Conservation (phyloP, 2,797 vertebrate species). For the Diplodus puntazzo region DNA sequence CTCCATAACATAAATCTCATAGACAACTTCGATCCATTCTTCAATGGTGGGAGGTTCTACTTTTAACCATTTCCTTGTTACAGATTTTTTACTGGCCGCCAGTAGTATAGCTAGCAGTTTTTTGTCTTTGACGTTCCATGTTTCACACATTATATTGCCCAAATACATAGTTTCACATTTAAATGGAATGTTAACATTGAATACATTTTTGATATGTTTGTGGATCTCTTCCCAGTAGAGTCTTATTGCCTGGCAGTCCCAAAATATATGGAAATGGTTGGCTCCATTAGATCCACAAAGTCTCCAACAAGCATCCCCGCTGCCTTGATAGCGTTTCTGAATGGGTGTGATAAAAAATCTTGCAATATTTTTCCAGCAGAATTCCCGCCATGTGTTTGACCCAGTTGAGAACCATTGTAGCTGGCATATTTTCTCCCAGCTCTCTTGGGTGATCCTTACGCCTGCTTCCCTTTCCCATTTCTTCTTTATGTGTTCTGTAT, state of each 20-base stretch:
- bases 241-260: too few species aligned
- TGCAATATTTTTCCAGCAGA: neutral
- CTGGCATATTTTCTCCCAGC: neutral
- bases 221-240: neutral
- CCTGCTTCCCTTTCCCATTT: too few species aligned
- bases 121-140: neutral
- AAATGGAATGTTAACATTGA: neutral
- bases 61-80: neutral
- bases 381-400: neutral
- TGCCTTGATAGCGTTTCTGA: neutral
- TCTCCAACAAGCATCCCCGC: neutral
- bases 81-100: neutral
- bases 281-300: too few species aligned
- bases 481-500: too few species aligned
- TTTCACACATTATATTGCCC: neutral
- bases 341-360: neutral
- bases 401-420: neutral
- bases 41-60: neutral
- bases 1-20: neutral
- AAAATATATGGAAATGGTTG: too few species aligned
- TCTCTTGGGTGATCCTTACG: neutral
- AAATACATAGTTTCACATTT: constrained; percentile 12
- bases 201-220: neutral
- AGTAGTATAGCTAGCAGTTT: neutral
- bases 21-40: neutral